These are phyloP conservation scores for Misgurnus anguillicaudatus DNA, from an alignment of 2,113 vertebrate genomes.

Conservation along the genomic window DNA sequence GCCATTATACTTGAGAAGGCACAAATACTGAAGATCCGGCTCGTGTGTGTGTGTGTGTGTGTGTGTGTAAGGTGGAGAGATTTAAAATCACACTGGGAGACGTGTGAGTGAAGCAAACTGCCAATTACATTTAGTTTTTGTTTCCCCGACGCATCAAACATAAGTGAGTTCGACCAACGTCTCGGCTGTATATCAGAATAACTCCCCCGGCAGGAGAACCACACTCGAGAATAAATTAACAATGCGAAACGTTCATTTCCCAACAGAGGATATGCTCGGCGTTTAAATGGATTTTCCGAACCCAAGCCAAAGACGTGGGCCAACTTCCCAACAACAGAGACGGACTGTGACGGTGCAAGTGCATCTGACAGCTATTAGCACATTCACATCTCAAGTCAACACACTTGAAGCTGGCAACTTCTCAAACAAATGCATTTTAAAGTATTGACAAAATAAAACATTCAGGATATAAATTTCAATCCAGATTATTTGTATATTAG, in stretches of 20 bases:
- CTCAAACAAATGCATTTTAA: neutral
- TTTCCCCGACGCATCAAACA: slow-evolving; percentile 62
- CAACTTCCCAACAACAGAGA: neutral
- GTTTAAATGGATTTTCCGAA: slow-evolving; percentile 16
- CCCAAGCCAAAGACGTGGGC: slow-evolving; percentile 2
- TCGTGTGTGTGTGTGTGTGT: slow-evolving; percentile 30
- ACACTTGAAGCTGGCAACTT: neutral
- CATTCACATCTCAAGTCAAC: neutral
- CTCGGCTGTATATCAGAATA: slow-evolving; percentile 62
- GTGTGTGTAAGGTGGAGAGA: slow-evolving; percentile 16
- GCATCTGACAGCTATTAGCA: neutral
- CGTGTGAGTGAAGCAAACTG: slow-evolving; percentile 51
- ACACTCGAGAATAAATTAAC: slow-evolving; percentile 58
- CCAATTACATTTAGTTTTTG: slow-evolving; percentile 70
- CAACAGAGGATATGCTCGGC: slow-evolving; percentile 55
- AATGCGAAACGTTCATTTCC: slow-evolving; percentile 62
- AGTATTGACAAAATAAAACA: neutral
- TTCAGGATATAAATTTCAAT: neutral
- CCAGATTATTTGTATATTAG: neutral
- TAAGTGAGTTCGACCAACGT: slow-evolving; percentile 69
- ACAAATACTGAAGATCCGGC: too few relatives aligned
- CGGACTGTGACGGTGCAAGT: neutral
- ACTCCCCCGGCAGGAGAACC: slow-evolving; percentile 27
- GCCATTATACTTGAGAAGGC: slow-evolving; percentile 19
- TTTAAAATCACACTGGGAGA: slow-evolving; percentile 46